These are phyloP conservation scores for Nasonia oneida DNA, from an alignment of 2,888 invertebrate species.

Conservation along the genomic window DNA sequence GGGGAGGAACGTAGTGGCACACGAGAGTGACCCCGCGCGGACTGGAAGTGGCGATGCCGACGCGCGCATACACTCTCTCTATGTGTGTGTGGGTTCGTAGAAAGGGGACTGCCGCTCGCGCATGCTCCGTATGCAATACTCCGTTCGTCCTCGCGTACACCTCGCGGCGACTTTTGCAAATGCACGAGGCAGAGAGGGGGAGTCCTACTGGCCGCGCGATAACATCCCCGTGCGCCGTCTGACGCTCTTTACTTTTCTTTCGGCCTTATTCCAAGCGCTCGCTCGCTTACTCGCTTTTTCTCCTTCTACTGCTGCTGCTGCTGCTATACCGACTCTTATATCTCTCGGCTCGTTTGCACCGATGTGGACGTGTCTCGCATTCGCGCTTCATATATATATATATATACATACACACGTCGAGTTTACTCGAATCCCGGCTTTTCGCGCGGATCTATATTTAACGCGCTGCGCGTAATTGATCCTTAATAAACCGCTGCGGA, in stretches of 20 bases:
- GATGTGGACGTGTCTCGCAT: conserved; percentile 18
- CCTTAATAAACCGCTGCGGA: conserved; percentile 37
- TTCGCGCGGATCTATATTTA: neutral
- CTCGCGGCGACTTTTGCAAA: conserved; percentile 42
- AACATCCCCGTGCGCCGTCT: conserved; percentile 19
- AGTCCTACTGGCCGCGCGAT: conserved; percentile 8
- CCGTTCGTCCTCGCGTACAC: conserved; percentile 38
- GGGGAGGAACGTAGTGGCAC: conserved; percentile 26
- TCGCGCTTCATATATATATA: neutral
- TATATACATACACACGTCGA: neutral
- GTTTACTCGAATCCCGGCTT: neutral
- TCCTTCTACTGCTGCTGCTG: neutral
- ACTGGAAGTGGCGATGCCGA: conserved; percentile 70
- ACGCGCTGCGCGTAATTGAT: conserved; percentile 19
- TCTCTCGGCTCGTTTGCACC: conserved; percentile 41
- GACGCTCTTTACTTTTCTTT: neutral
- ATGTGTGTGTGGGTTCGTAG: neutral
- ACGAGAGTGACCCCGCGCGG: conserved; percentile 61
- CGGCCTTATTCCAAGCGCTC: neutral
- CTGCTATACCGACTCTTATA: conserved; percentile 8
- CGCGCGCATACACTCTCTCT: conserved; percentile 25
- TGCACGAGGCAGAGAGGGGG: neutral
- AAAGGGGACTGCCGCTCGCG: neutral
- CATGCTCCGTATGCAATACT: neutral
- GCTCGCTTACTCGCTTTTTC: neutral